Evolutionary conservation across 2,113 vertebrate genomes (phyloP).

Genomic region (Tauraco erythrolophus): DNA sequence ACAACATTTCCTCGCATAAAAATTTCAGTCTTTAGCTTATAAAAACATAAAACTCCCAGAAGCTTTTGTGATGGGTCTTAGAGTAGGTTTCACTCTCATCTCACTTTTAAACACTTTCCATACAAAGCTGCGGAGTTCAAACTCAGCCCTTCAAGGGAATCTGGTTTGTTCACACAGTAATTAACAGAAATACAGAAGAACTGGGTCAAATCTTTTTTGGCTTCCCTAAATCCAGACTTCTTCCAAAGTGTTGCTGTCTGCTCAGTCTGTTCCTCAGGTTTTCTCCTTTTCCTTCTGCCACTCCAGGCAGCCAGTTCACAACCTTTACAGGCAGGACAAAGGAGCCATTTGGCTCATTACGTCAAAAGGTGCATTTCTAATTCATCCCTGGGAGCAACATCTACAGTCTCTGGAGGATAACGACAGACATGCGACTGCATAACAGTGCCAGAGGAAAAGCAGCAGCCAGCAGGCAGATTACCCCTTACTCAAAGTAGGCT

Average conservation of each 20-base stretch:
- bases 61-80: not conserved
- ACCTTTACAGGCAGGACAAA: not conserved
- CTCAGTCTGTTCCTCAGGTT: not conserved
- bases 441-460: not conserved
- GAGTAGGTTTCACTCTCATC: not conserved
- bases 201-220: not conserved
- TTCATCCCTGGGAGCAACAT: not conserved
- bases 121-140: not conserved
- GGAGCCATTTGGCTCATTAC: not conserved
- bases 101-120: not conserved
- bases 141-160: not conserved
- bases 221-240: not conserved
- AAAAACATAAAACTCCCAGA: not conserved
- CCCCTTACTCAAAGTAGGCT: not conserved
- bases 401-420: not conserved
- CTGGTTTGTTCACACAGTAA: not conserved
- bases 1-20: not conserved
- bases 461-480: not conserved
- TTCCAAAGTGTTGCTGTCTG: not conserved
- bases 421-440: not conserved
- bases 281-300: not conserved
- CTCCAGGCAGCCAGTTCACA: not conserved
- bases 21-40: not conserved
- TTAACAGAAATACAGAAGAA: not conserved
- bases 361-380: not conserved